Percentiles rank a stretch among this genome's conserved stretches.
Conservation (phyloP, 2,113 vertebrate species). For the Brienomyrus longianalis region DNA sequence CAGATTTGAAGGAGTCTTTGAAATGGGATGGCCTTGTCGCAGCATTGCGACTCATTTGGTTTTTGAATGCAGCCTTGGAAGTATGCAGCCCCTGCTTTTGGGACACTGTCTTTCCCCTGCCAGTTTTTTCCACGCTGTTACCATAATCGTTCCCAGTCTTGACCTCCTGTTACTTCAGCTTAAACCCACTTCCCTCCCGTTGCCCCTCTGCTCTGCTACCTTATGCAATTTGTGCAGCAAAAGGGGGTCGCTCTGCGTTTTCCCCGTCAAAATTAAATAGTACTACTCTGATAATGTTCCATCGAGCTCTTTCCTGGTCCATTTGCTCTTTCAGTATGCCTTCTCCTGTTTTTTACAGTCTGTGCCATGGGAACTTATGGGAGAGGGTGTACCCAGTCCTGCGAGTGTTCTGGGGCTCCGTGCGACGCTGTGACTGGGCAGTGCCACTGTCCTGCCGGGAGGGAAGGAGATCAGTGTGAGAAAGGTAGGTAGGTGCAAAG, state of each 20-base stretch:
- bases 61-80: not conserved
- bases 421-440: conserved; percentile 54
- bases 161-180: not conserved
- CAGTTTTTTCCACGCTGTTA: not conserved
- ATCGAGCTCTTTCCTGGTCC: not conserved
- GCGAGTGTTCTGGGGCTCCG: conserved; percentile 56
- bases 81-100: not conserved
- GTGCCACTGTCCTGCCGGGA: conserved; percentile 59
- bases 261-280: not conserved
- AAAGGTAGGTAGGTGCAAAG: conserved; percentile 55
- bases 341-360: conserved; percentile 43
- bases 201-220: not conserved
- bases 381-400: conserved; percentile 52
- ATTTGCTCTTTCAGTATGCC: not conserved
- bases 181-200: not conserved
- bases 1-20: not conserved
- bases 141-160: not conserved
- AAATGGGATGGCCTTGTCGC: not conserved
- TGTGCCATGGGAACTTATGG: conserved; percentile 60
- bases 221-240: not conserved
- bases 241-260: not conserved
- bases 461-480: conserved; percentile 53
- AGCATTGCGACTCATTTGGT: not conserved
- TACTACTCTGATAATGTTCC: not conserved
- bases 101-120: not conserved